Percentiles rank a stretch among this genome's conserved stretches.
Conservation (phyloP, 2,113 vertebrate genomes). For the Rhombomys opimus region DNA sequence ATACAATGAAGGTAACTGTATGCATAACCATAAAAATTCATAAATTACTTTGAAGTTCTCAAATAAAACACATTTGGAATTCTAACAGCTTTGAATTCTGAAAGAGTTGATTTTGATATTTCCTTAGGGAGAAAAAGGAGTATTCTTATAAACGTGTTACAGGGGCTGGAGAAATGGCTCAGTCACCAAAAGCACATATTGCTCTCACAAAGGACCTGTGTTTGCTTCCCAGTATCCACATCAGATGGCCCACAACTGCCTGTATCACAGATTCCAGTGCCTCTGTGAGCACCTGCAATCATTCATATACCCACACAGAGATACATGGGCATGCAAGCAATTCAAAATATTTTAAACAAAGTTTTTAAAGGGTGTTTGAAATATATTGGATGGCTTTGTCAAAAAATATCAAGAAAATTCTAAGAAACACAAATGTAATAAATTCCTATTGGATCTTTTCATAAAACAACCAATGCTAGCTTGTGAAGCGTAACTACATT, state of each 20-base stretch:
- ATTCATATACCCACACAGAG: neutral
- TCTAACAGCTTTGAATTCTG: constrained; percentile 29
- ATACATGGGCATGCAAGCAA: neutral
- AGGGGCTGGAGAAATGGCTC: neutral
- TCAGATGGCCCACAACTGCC: neutral
- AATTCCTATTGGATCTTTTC: constrained; percentile 34
- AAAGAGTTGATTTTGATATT: constrained; percentile 40
- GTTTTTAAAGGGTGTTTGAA: constrained; percentile 25
- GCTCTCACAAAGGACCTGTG: neutral
- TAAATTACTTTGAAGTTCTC: constrained; percentile 48
- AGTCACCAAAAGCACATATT: no score
- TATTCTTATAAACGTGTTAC: neutral
- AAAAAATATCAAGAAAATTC: constrained; percentile 59
- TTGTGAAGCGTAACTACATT: constrained; percentile 11
- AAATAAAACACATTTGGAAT: constrained; percentile 25
- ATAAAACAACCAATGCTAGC: neutral
- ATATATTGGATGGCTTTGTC: neutral
- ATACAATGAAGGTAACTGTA: neutral
- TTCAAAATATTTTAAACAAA: neutral
- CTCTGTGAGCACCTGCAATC: neutral
- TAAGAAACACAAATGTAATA: constrained; percentile 15
- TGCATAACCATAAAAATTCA: constrained; percentile 24
- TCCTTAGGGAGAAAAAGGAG: neutral
- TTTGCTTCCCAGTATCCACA: neutral
- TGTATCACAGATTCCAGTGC: rapidly evolving